These are phyloP conservation scores for Cebus imitator DNA, from an alignment of 2,113 vertebrate species.

Conservation along the genomic window DNA sequence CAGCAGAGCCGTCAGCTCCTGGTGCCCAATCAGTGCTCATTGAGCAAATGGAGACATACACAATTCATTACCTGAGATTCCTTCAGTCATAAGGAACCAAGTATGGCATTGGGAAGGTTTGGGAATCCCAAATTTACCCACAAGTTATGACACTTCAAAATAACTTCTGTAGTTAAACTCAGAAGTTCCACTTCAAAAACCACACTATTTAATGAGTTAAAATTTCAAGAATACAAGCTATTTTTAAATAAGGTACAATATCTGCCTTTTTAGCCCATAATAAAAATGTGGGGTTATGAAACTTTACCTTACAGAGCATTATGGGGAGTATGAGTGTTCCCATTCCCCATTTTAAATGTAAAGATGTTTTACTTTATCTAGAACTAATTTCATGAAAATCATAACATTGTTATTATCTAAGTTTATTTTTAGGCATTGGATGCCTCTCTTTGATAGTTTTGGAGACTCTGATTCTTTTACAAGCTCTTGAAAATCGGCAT, in stretches of 20 bases:
- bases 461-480: background rate
- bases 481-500: background rate
- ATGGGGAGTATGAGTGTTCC: conserved; percentile 50
- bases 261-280: conserved; percentile 72
- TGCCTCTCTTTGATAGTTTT: background rate
- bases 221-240: conserved; percentile 68
- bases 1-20: background rate
- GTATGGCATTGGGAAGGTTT: background rate
- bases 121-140: background rate
- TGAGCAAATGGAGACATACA: background rate
- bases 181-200: conserved; percentile 71
- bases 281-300: conserved; percentile 73
- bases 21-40: background rate
- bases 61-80: background rate
- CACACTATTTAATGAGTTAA: conserved; percentile 77
- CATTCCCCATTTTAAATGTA: conserved; percentile 25
- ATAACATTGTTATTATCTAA: background rate
- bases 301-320: conserved; percentile 70
- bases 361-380: background rate
- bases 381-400: background rate
- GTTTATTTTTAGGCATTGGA: background rate
- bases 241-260: conserved; percentile 74
- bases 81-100: background rate
- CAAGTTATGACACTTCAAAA: background rate
- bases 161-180: background rate